Conservation (phyloP, 2,113 vertebrate genomes). For the Dendrocopos noguchii region DNA sequence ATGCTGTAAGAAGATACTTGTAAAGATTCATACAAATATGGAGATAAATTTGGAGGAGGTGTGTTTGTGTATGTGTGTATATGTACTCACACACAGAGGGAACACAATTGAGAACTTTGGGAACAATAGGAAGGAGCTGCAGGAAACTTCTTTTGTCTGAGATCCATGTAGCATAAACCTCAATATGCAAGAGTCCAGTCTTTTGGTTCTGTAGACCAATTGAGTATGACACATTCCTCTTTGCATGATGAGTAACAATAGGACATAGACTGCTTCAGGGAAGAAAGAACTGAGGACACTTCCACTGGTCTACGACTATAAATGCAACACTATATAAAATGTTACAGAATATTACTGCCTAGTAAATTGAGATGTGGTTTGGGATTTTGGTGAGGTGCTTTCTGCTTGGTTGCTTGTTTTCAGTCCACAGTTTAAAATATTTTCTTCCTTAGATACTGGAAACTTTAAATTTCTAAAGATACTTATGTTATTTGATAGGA, state of each 20-base stretch:
- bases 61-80: neutral
- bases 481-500: slow-evolving; percentile 53
- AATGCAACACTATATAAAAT: neutral
- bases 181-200: neutral
- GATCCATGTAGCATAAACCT: neutral
- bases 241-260: neutral
- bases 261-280: neutral
- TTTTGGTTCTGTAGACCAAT: neutral
- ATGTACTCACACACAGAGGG: neutral
- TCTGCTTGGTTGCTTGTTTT: neutral
- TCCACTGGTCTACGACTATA: neutral
- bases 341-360: neutral
- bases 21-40: neutral
- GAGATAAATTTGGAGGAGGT: neutral
- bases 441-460: neutral
- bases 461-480: slow-evolving; percentile 4
- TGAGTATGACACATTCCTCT: neutral
- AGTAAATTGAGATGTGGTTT: neutral
- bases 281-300: neutral
- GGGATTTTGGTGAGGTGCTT: neutral
- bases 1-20: neutral
- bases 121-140: neutral
- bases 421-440: neutral
- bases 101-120: neutral
- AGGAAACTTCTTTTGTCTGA: neutral